A percentile compares a stretch with the other conserved stretches of the same genome.
These are phyloP conservation scores for Axinella damicornis DNA, from an alignment of 37 sponge, comb jelly and placozoan species.

Conservation along the genomic window DNA sequence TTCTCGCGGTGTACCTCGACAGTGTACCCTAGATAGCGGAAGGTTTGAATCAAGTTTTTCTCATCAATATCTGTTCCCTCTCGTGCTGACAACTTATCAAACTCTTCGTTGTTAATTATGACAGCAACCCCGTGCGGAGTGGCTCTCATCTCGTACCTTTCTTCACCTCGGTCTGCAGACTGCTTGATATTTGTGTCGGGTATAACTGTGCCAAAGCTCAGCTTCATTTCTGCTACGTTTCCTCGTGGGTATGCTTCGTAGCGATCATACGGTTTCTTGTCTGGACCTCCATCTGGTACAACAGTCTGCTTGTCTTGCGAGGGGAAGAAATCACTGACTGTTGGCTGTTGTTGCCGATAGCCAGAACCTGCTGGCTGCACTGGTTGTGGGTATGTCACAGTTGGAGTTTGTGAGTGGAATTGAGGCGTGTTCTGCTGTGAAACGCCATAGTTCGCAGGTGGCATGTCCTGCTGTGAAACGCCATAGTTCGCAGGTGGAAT, in stretches of 20 bases:
- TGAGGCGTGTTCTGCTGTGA: too few species aligned
- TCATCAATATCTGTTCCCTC: conserved; percentile 56
- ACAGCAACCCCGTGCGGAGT: conserved; percentile 67
- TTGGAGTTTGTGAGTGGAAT: too few species aligned
- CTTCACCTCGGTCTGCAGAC: background rate
- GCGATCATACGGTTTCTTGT: background rate
- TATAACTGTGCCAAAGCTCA: background rate
- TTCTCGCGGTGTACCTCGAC: conserved; percentile 55
- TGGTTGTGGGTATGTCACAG: too few species aligned
- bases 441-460: too few species aligned
- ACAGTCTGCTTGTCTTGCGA: background rate
- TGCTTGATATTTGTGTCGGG: background rate
- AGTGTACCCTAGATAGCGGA: conserved; percentile 56
- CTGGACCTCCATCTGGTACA: background rate
- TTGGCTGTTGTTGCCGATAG: too few species aligned
- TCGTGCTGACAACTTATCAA: conserved; percentile 8
- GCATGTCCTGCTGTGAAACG: too few species aligned
- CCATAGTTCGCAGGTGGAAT: too few species aligned
- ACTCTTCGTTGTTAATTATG: conserved; percentile 82
- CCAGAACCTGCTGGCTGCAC: too few species aligned
- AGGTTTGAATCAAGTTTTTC: conserved; percentile 20
- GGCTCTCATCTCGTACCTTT: conserved; percentile 62
- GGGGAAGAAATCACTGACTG: background rate
- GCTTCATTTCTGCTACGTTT: background rate
- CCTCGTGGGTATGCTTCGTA: background rate